A percentile compares a stretch with the other conserved stretches of the same genome.
phyloP scores from a whole-genome alignment of 2,113 vertebrate genomes.

The Sander lucioperca region DNA sequence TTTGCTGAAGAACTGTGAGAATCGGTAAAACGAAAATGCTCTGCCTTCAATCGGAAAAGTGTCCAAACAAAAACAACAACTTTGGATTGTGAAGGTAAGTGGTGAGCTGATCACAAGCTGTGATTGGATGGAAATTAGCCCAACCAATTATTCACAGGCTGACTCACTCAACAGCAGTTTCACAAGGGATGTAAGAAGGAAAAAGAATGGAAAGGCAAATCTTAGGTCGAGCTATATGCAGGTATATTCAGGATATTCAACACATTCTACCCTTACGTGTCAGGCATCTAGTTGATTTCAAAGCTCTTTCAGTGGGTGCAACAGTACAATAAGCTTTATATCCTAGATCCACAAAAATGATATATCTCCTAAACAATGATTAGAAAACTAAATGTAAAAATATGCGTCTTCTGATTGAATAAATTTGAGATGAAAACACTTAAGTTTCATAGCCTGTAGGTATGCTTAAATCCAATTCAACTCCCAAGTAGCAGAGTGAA shows the following conservation, averaged over 20 bases:
- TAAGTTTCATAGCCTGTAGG: neutral
- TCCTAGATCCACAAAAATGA: neutral
- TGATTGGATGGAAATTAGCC: neutral
- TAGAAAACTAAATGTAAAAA: neutral
- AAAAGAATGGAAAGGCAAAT: neutral
- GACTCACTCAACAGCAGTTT: neutral
- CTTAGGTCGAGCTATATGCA: neutral
- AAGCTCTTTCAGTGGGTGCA: neutral
- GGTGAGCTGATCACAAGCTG: neutral
- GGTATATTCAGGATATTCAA: neutral
- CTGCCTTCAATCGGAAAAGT: neutral
- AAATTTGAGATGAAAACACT: neutral
- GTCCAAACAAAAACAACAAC: neutral
- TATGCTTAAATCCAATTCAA: neutral
- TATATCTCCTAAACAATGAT: constrained; percentile 8
- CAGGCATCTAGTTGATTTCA: neutral
- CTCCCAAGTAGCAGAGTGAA: neutral
- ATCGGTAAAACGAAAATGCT: neutral
- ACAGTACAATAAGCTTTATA: constrained; percentile 9
- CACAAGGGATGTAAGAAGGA: neutral
- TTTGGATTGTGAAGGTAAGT: neutral
- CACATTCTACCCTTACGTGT: neutral
- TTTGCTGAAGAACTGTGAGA: neutral
- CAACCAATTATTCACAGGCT: constrained; percentile 4
- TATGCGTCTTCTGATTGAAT: neutral